Percentiles rank a stretch among this genome's conserved stretches.
These are phyloP conservation scores for Tauraco erythrolophus DNA, from an alignment of 2,113 vertebrate species.

Conservation along the genomic window DNA sequence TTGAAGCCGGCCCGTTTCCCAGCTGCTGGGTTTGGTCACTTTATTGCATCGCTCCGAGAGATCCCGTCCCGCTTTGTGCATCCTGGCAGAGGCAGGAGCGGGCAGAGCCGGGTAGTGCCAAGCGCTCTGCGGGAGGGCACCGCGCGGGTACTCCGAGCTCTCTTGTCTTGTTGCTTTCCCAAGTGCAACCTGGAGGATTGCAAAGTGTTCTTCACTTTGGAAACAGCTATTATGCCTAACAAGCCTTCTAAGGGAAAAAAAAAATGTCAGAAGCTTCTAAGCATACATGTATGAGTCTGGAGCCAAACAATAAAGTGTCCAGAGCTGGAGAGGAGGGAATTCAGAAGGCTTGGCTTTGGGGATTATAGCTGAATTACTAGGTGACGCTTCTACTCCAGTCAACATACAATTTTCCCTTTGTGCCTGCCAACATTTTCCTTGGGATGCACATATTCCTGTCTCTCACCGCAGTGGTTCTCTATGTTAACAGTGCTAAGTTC, in stretches of 20 bases:
- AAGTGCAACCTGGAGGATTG: background rate
- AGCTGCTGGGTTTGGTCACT: background rate
- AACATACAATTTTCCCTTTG: background rate
- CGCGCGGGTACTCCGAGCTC: background rate
- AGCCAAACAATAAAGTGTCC: background rate
- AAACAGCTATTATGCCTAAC: background rate
- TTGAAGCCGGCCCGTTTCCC: background rate
- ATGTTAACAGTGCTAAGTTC: no score
- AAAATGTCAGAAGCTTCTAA: background rate
- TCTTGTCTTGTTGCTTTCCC: background rate
- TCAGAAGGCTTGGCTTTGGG: background rate
- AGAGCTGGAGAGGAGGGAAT: background rate
- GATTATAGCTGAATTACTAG: background rate
- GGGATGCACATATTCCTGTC: background rate
- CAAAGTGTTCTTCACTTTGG: background rate
- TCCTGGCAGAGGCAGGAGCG: accelerated
- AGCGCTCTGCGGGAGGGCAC: background rate
- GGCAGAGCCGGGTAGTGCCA: background rate
- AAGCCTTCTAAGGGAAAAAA: background rate
- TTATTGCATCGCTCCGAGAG: background rate
- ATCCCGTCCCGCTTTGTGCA: accelerated
- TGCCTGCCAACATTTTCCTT: background rate
- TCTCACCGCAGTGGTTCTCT: background rate
- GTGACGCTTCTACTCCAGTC: background rate
- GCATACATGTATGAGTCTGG: background rate